phyloP scores from a whole-genome alignment of 2,888 invertebrate species.

The Rhingia rostrata region DNA sequence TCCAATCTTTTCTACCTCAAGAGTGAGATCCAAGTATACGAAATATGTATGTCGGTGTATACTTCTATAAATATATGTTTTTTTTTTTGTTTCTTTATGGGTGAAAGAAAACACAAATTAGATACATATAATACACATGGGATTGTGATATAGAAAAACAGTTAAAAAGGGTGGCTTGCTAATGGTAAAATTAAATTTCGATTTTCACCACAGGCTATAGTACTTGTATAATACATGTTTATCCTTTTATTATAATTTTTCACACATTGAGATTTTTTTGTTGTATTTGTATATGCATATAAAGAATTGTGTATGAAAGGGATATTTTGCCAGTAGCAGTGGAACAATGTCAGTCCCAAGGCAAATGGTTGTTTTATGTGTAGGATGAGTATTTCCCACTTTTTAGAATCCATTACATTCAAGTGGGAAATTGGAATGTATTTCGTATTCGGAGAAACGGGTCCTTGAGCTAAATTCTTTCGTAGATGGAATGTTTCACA shows the following conservation, averaged over 20 bases:
- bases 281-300: slow-evolving; percentile 32
- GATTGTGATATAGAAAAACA: slow-evolving; percentile 29
- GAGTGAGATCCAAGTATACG: not conserved
- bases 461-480: slow-evolving; percentile 73
- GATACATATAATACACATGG: not conserved
- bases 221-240: not conserved
- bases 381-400: slow-evolving; percentile 66
- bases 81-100: slow-evolving; percentile 1
- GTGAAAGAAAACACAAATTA: not conserved
- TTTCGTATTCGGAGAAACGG: slow-evolving; percentile 65
- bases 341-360: slow-evolving; percentile 71
- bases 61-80: slow-evolving; percentile 1
- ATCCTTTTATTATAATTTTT: slow-evolving; percentile 16
- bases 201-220: slow-evolving; percentile 20
- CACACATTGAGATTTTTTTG: slow-evolving; percentile 57
- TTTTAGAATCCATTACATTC: slow-evolving; percentile 73
- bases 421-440: slow-evolving; percentile 72
- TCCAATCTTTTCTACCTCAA: not conserved
- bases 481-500: slow-evolving; percentile 66
- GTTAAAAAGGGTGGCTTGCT: slow-evolving; percentile 32
- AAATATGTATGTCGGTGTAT: not conserved
- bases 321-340: slow-evolving; percentile 67
- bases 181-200: slow-evolving; percentile 36
- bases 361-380: slow-evolving; percentile 65
- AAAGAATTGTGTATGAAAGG: slow-evolving; percentile 56